A percentile compares a stretch with the other conserved stretches of the same genome.
phyloP scores from a whole-genome alignment of 2,113 vertebrate genomes.

The Chloroceryle aenea region DNA sequence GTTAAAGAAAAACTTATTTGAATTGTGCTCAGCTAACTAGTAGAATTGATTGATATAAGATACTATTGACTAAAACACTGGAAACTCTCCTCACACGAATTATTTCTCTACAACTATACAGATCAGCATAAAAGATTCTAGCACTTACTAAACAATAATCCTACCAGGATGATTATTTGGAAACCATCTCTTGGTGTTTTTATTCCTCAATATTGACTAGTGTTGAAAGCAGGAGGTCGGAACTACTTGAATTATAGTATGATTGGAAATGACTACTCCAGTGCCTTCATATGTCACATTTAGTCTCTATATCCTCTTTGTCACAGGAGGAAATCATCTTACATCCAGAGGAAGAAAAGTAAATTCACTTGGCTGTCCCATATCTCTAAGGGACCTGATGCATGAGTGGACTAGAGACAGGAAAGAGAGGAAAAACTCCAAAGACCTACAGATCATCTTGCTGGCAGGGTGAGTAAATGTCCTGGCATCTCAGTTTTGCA shows the following conservation, averaged over 20 bases:
- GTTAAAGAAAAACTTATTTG: neutral
- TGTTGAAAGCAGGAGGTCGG: neutral
- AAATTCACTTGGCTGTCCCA: neutral
- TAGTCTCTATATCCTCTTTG: neutral
- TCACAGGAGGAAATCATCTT: constrained; percentile 37
- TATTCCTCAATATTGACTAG: neutral
- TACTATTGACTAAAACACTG: neutral
- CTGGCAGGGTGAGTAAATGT: constrained; percentile 39
- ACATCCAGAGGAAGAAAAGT: neutral
- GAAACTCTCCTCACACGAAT: neutral
- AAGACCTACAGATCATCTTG: constrained; percentile 10
- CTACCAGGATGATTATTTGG: neutral
- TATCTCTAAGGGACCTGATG: constrained; percentile 31
- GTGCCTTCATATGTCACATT: neutral
- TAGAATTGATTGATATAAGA: neutral
- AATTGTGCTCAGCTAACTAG: neutral
- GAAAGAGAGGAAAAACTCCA: neutral
- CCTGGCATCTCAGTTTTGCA: neutral
- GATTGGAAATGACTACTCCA: neutral
- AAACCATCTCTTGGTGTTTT: neutral
- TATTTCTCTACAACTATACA: neutral
- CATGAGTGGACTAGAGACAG: constrained; percentile 35
- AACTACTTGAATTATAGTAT: neutral
- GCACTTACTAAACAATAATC: neutral
- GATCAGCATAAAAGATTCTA: neutral